Evolutionary conservation across 2,797 vertebrate genomes (phyloP).

Genomic region (Myotis planiceps): DNA sequence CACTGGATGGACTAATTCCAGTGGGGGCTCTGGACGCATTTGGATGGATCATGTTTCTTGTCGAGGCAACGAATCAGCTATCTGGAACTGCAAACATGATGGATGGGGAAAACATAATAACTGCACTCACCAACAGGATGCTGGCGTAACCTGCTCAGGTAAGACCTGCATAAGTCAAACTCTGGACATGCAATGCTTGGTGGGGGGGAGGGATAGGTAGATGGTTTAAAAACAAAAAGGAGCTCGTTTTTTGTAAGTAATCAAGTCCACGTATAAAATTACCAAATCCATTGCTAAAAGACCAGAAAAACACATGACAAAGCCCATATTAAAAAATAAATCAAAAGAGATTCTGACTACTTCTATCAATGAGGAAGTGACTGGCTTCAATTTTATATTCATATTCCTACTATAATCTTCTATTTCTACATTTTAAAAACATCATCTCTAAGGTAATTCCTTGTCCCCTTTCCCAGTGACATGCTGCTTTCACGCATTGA

Average conservation of each 20-base stretch:
- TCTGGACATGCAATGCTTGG: background rate
- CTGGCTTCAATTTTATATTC: background rate
- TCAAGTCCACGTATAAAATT: background rate
- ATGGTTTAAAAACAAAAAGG: background rate
- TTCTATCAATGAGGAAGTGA: background rate
- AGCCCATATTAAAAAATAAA: background rate
- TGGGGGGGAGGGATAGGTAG: background rate
- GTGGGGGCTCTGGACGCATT: conserved; percentile 65
- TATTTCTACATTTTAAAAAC: background rate
- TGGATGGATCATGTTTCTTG: conserved; percentile 78
- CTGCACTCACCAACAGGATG: conserved; percentile 79
- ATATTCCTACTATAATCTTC: background rate
- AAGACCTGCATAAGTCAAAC: conserved; percentile 49
- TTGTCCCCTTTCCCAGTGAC: background rate
- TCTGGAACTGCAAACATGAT: conserved; percentile 74
- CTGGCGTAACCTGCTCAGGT: conserved; percentile 86
- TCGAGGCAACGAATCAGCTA: conserved; percentile 61
- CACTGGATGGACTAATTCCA: conserved; percentile 16
- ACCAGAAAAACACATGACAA: background rate
- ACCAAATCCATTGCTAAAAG: background rate
- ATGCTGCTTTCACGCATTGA: background rate
- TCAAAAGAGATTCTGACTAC: background rate
- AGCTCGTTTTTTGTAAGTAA: background rate
- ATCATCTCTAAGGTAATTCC: background rate
- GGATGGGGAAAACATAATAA: conserved; percentile 78